Percentiles rank a stretch among this genome's conserved stretches.
Conservation (phyloP, 1,140 invertebrate species). For the Rhyzopertha dominica region DNA sequence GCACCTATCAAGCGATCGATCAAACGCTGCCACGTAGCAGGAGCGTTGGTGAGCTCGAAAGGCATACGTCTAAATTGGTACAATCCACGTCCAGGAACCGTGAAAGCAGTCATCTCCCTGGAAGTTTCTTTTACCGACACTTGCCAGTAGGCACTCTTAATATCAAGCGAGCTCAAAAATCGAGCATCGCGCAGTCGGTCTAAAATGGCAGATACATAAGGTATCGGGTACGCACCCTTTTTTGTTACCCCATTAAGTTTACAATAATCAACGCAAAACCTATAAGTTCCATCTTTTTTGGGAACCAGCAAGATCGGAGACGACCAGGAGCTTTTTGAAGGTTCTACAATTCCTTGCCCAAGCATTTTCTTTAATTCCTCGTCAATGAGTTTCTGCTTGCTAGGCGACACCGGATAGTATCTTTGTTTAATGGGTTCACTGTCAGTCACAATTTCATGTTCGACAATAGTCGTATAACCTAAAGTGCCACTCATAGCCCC, state of each 20-base stretch:
- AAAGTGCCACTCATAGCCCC: constrained; percentile 4
- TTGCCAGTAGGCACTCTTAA: constrained; percentile 41
- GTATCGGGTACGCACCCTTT: too few relatives aligned
- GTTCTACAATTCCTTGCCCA: too few relatives aligned
- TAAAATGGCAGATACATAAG: too few relatives aligned
- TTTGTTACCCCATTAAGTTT: too few relatives aligned
- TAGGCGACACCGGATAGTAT: constrained; percentile 30
- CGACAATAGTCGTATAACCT: constrained; percentile 17
- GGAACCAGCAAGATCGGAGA: too few relatives aligned
- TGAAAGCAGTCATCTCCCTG: constrained; percentile 46
- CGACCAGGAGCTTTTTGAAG: too few relatives aligned
- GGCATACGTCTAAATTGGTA: constrained; percentile 46
- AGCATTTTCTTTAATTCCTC: too few relatives aligned
- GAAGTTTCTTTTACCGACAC: constrained; percentile 31
- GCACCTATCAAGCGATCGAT: constrained; percentile 17
- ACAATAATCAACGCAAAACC: too few relatives aligned
- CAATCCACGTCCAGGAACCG: constrained; percentile 41
- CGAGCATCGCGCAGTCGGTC: too few relatives aligned
- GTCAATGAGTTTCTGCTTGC: too few relatives aligned
- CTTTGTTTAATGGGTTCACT: constrained; percentile 33
- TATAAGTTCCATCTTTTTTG: too few relatives aligned
- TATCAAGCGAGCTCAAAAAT: too few relatives aligned
- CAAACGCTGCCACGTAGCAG: constrained; percentile 25
- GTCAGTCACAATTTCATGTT: constrained; percentile 24
- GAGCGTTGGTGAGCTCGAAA: constrained; percentile 45